Conservation (phyloP, 2,888 invertebrate genomes). For the Drosophila melanosoma region DNA sequence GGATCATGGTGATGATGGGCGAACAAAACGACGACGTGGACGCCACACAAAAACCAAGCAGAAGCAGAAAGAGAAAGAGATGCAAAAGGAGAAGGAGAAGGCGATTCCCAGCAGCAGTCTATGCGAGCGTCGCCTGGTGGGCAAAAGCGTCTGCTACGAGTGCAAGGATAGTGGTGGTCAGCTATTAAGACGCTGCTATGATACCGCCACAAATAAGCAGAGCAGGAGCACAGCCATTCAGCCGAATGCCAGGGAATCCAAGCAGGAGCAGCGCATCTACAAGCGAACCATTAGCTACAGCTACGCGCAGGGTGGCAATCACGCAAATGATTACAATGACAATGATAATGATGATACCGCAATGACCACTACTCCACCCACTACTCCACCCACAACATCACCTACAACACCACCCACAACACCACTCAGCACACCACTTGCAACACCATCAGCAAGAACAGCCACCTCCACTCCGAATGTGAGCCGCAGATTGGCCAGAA, state of each 20-base stretch:
- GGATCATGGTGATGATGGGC: slow-evolving; percentile 19
- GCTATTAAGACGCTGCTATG: slow-evolving; percentile 71
- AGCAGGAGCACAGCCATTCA: slow-evolving; percentile 13
- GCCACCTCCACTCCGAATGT: neutral
- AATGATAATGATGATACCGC: neutral
- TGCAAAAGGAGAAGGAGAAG: neutral
- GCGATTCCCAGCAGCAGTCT: slow-evolving; percentile 41
- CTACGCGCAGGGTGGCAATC: slow-evolving; percentile 47
- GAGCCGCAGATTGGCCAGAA: slow-evolving; percentile 3
- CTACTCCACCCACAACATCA: neutral
- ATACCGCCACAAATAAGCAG: slow-evolving; percentile 29
- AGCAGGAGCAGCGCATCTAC: slow-evolving; percentile 71
- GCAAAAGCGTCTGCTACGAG: slow-evolving; percentile 72
- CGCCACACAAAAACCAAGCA: slow-evolving; percentile 11
- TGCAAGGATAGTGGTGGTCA: slow-evolving; percentile 68
- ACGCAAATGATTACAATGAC: neutral
- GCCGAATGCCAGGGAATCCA: slow-evolving; percentile 25
- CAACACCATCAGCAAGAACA: neutral
- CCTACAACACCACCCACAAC: neutral
- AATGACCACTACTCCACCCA: neutral
- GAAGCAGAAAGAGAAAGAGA: neutral
- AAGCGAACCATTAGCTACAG: slow-evolving; percentile 80
- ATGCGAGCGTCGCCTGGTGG: slow-evolving; percentile 64
- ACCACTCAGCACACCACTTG: neutral
- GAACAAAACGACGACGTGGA: slow-evolving; percentile 7